phyloP scores from a whole-genome alignment of 37 sponge, comb jelly and placozoan species.

The Spongilla lacustris region DNA sequence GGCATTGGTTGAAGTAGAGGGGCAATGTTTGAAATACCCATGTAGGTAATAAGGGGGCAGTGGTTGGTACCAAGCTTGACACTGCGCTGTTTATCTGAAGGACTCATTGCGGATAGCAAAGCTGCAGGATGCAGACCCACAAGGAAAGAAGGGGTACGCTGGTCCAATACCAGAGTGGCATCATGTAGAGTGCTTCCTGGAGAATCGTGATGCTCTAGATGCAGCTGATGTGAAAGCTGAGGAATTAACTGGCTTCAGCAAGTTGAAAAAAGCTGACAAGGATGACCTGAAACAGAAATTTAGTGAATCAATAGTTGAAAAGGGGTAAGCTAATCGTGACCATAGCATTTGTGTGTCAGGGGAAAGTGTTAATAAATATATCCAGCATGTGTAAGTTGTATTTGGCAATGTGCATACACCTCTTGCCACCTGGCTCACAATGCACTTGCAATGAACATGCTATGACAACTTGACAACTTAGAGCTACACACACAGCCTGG shows the following conservation, averaged over 20 bases:
- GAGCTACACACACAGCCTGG: too few species aligned
- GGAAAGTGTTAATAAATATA: too few species aligned
- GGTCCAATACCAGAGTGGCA: slow-evolving; percentile 70
- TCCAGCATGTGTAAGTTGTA: too few species aligned
- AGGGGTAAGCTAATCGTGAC: slow-evolving; percentile 17
- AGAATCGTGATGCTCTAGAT: slow-evolving; percentile 30
- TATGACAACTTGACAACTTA: too few species aligned
- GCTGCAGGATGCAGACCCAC: slow-evolving; percentile 67
- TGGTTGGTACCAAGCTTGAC: neutral
- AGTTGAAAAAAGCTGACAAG: slow-evolving; percentile 77
- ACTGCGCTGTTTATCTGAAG: slow-evolving; percentile 11
- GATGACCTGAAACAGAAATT: slow-evolving; percentile 38
- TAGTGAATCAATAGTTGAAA: neutral
- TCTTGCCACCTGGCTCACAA: too few species aligned
- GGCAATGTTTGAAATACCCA: too few species aligned
- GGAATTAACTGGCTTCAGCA: slow-evolving; percentile 64
- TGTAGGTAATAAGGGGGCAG: too few species aligned
- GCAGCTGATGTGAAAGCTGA: slow-evolving; percentile 59
- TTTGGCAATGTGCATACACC: too few species aligned
- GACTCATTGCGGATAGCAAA: slow-evolving; percentile 68
- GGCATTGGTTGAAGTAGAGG: too few species aligned
- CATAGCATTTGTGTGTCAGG: too few species aligned
- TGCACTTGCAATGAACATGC: too few species aligned
- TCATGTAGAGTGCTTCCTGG: slow-evolving; percentile 84
- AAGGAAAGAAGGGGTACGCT: slow-evolving; percentile 2